Conservation (phyloP, 2,888 invertebrate species). For the Spilarctia lutea region DNA sequence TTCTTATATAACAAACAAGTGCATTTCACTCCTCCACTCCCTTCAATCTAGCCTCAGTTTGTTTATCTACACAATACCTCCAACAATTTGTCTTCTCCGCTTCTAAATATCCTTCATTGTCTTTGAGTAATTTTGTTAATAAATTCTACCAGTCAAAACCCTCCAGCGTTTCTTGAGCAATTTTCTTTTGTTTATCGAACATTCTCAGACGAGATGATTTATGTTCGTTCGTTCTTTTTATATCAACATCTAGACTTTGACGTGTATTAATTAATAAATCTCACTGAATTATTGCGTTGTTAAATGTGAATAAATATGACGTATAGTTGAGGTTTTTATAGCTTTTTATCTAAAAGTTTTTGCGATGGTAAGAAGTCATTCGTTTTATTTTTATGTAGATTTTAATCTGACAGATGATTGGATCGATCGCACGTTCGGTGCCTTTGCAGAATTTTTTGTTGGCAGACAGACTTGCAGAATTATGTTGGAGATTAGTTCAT, state of each 20-base stretch:
- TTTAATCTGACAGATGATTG: constrained; percentile 52
- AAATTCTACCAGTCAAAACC: constrained; percentile 79
- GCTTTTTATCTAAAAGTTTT: constrained; percentile 35
- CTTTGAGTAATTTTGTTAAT: constrained; percentile 83
- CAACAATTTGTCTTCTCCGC: constrained; percentile 78
- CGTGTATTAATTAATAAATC: constrained; percentile 61
- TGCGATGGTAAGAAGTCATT: constrained; percentile 24
- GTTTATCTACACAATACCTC: constrained; percentile 77
- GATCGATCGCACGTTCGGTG: constrained; percentile 32
- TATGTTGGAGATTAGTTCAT: constrained; percentile 12
- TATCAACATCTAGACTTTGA: constrained; percentile 57
- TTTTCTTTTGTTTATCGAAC: constrained; percentile 75
- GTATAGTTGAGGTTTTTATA: constrained; percentile 33
- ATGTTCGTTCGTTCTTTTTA: constrained; percentile 60
- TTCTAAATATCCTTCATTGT: constrained; percentile 82
- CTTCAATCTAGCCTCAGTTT: constrained; percentile 63
- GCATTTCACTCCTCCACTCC: constrained; percentile 64
- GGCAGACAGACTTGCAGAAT: constrained; percentile 18
- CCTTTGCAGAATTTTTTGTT: constrained; percentile 24
- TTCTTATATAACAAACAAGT: constrained; percentile 33
- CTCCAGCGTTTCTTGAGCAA: constrained; percentile 65
- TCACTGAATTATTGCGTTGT: constrained; percentile 51
- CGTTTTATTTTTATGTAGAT: constrained; percentile 45
- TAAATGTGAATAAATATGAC: constrained; percentile 44
- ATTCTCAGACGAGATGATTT: constrained; percentile 66